A percentile compares a stretch with the other conserved stretches of the same genome.
phyloP scores from a whole-genome alignment of 1,140 invertebrate genomes.

The Ceratina australensis region DNA sequence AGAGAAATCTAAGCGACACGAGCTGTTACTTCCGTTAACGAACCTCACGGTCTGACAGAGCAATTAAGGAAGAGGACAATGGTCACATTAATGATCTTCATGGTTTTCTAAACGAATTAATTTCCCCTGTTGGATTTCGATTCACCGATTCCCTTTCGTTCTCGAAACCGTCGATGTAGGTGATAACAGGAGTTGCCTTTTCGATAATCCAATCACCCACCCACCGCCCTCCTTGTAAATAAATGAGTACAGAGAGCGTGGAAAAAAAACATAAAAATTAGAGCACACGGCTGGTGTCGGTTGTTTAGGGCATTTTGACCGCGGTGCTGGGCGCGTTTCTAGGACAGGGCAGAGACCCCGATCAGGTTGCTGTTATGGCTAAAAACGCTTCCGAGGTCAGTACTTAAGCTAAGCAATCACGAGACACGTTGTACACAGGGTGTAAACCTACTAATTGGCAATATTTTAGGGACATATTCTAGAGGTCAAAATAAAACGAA shows the following conservation, averaged over 20 bases:
- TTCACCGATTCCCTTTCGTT: not conserved
- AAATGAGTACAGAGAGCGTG: constrained; percentile 56
- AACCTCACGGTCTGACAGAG: not conserved
- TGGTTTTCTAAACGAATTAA: constrained; percentile 63
- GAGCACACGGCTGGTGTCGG: constrained; percentile 76
- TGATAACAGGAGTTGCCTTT: not conserved
- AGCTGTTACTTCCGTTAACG: constrained; percentile 31
- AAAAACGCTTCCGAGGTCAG: constrained; percentile 96
- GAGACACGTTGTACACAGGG: constrained; percentile 7
- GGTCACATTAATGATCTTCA: constrained; percentile 48
- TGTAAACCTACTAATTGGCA: too few relatives aligned
- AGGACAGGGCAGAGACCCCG: constrained; percentile 90
- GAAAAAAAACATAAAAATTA: constrained; percentile 48
- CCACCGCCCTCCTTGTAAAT: constrained; percentile 52
- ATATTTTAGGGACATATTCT: too few relatives aligned
- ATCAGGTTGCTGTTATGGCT: constrained; percentile 93
- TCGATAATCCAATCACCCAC: not conserved
- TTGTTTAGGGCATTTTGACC: constrained; percentile 91
- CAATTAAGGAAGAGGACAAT: constrained; percentile 21
- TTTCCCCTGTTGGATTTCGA: constrained; percentile 1
- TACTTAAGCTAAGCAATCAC: constrained; percentile 52
- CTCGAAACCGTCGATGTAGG: not conserved
- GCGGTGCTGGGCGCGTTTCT: constrained; percentile 92
- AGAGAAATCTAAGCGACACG: constrained; percentile 24
- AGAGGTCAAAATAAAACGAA: too few relatives aligned